Evolutionary conservation across 2,888 invertebrate genomes (phyloP).

Genomic region (Prionchulus punctatus): DNA sequence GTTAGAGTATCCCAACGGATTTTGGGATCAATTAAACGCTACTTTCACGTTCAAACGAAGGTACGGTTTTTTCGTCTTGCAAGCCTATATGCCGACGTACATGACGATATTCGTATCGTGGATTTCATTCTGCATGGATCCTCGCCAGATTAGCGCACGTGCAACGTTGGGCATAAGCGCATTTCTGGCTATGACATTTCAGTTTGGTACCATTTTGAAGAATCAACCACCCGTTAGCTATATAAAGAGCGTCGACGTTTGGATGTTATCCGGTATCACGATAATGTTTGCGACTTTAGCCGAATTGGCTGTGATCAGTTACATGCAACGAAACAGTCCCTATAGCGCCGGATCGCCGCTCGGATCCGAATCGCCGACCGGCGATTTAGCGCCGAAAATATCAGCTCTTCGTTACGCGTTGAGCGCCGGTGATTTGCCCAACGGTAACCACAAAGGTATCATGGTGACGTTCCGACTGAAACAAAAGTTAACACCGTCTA

Average conservation of each 20-base stretch:
- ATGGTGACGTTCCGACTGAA: no score
- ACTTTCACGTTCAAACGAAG: constrained; percentile 9
- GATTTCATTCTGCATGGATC: constrained; percentile 13
- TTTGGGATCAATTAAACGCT: constrained; percentile 11
- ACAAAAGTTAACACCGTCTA: constrained; percentile 4
- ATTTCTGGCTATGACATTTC: constrained; percentile 13
- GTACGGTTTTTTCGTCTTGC: constrained; percentile 11
- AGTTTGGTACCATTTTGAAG: constrained; percentile 14
- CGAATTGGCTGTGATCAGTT: constrained; percentile 13
- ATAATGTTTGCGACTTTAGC: constrained; percentile 12
- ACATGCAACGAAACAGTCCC: constrained; percentile 6
- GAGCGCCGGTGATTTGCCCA: no score
- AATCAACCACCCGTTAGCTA: constrained; percentile 13
- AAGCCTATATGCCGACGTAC: constrained; percentile 12
- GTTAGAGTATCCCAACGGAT: constrained; percentile 10
- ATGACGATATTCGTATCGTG: constrained; percentile 13
- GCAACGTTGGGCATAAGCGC: constrained; percentile 12
- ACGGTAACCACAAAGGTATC: no score
- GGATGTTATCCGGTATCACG: constrained; percentile 13
- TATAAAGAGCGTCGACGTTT: constrained; percentile 12
- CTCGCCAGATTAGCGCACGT: constrained; percentile 1
- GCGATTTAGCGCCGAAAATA: background rate
- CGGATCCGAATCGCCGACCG: background rate
- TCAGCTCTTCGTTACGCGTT: background rate
- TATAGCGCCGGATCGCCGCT: background rate